These are phyloP conservation scores for Siniperca chuatsi DNA, from an alignment of 2,113 vertebrate species.

Conservation along the genomic window DNA sequence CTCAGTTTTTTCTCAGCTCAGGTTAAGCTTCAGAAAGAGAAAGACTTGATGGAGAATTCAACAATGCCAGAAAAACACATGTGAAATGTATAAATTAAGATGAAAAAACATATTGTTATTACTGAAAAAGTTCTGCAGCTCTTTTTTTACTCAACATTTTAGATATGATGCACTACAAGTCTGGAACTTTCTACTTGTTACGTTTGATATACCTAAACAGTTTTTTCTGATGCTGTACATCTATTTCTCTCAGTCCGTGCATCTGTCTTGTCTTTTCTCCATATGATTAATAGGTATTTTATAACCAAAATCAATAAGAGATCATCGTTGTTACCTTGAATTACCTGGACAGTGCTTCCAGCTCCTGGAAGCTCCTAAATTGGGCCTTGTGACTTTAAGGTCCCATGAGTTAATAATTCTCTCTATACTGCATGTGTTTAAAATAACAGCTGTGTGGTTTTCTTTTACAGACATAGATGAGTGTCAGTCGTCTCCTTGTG, in stretches of 20 bases:
- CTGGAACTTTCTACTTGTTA: neutral
- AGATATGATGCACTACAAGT: neutral
- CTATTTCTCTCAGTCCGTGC: neutral
- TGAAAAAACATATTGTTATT: neutral
- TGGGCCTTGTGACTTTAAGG: no score
- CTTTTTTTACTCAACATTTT: neutral
- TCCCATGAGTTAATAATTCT: neutral
- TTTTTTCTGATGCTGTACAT: neutral
- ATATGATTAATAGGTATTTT: no score
- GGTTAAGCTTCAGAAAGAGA: neutral
- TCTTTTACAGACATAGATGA: constrained; percentile 91
- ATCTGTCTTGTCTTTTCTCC: neutral
- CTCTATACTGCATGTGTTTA: no score
- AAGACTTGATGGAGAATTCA: neutral
- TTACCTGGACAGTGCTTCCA: neutral
- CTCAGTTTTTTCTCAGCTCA: neutral
- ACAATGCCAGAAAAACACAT: neutral
- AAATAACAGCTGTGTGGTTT: neutral
- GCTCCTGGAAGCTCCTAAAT: no score
- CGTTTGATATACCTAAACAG: neutral
- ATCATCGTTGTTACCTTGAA: neutral
- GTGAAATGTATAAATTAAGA: neutral
- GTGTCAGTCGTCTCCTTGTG: constrained; percentile 95
- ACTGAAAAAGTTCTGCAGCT: neutral
- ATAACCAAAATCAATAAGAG: neutral